Base-by-base conservation (phyloP, 2,113 vertebrate species). In the Rattus rattus region DNA sequence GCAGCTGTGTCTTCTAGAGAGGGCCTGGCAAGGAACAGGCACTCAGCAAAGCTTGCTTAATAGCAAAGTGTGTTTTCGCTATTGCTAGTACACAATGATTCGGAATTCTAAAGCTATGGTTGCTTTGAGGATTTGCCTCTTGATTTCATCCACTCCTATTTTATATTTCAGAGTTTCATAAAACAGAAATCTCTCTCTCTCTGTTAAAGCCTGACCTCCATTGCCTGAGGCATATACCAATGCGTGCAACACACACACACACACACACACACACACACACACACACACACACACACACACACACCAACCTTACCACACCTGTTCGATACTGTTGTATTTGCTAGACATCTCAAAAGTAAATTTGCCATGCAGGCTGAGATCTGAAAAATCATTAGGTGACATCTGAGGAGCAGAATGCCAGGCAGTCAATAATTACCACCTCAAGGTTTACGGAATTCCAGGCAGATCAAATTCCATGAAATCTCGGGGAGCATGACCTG, bases 341-440 rank as follows among this genome's bases (percentile, higher is more conserved):
- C 83, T 72, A 94, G 59, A 43, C 24, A 79, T 69, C 20, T 11
- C 28, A 89, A 97, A 96, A 95, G 90, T 90, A 95, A 97, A 97
- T 95, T 94, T 95, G 47, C 56, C 81, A 97, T 94, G 90, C 49
- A 92, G 22, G 90, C 75, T 47, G 39, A 91, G 92, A 94, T 76
- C 91, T 87, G 75, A 95, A 96, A 43, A 97, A 92, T 94, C 94
- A 90, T 94, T 94, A 95, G 47, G n/a, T 92, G 91, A 92, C 77
- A 83, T 94, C 73, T 76, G 65, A 95, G 83, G 91, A 97, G 20
- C 20, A 94, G 97, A 97, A 96, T 96, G 96, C 39, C 89, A 98
- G 96, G 96, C 22, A 47, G 79, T 63, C 73, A 97, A 92, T 95
- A 97, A 96, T 95, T 52, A 92, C 81, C 81, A 90, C 83, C 73